These are phyloP conservation scores for Seira ritae DNA, from an alignment of 2,888 invertebrate genomes.

Conservation along the genomic window DNA sequence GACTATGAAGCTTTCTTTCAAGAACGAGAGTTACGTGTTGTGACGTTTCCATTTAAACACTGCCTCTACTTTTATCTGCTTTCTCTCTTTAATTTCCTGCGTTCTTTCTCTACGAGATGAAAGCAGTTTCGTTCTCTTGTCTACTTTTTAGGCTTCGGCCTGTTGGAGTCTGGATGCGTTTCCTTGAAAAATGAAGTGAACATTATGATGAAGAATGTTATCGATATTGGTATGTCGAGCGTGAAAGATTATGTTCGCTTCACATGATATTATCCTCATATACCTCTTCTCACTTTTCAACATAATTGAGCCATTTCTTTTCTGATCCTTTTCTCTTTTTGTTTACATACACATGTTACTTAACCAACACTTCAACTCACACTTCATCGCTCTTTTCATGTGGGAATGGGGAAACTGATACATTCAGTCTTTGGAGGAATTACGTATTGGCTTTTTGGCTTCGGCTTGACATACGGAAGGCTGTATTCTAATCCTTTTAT, in stretches of 20 bases:
- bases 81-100: conserved; percentile 44
- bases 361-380: background rate
- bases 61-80: no score
- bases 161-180: conserved; percentile 95
- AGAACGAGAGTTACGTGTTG: no score
- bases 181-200: conserved; percentile 96
- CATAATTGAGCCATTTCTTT: conserved; percentile 27
- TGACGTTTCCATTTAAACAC: no score
- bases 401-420: no score
- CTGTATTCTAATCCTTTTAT: conserved; percentile 86
- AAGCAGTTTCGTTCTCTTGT: no score
- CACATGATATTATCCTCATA: conserved; percentile 13
- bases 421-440: conserved; percentile 85
- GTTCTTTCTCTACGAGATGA: conserved; percentile 12
- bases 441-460: conserved; percentile 97
- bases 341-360: conserved; percentile 1
- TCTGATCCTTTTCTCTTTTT: background rate
- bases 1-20: no score
- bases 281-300: conserved; percentile 29
- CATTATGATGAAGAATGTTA: conserved; percentile 98
- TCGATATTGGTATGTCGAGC: conserved; percentile 83
- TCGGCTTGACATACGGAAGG: conserved; percentile 90
- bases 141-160: conserved; percentile 85
- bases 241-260: background rate
- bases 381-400: background rate